Conservation (phyloP, 1,140 invertebrate genomes). For the Fragariocoptes setiger region DNA sequence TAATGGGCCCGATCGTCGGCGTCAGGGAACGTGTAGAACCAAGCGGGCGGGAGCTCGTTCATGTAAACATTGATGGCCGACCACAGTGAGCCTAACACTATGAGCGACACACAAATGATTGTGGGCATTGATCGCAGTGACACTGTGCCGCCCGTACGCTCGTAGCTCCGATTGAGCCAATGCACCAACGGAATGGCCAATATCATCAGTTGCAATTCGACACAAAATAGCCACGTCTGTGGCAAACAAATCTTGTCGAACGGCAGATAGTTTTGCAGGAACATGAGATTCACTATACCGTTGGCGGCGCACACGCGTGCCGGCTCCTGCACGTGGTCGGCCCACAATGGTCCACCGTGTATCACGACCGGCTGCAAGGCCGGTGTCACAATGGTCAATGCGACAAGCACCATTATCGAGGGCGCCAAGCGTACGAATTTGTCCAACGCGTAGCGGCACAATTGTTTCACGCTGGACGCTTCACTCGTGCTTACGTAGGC, state of each 20-base stretch:
- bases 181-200: slow-evolving; percentile 2
- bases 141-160: not conserved
- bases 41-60: slow-evolving; percentile 10
- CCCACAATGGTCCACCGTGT: slow-evolving; percentile 4
- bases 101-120: not conserved
- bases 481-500: slow-evolving; percentile 1
- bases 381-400: slow-evolving; percentile 2
- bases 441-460: not conserved
- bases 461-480: not conserved
- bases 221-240: slow-evolving; percentile 11
- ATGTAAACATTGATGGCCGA: slow-evolving; percentile 10
- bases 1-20: slow-evolving; percentile 2
- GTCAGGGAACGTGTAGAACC: slow-evolving; percentile 11
- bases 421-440: slow-evolving; percentile 6
- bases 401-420: slow-evolving; percentile 1
- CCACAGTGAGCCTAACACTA: slow-evolving; percentile 7
- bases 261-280: slow-evolving; percentile 7
- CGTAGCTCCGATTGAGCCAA: not conserved
- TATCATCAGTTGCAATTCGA: slow-evolving; percentile 10
- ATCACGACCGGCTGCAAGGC: slow-evolving; percentile 4
- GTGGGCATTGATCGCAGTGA: not conserved
- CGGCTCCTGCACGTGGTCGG: slow-evolving; percentile 6
- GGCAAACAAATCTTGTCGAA: slow-evolving; percentile 7
- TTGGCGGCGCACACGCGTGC: slow-evolving; percentile 1
- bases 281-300: slow-evolving; percentile 6